A percentile compares a stretch with the other conserved stretches of the same genome.
Conservation (phyloP, 2,797 vertebrate species). For the Rousettus madagascariensis region DNA sequence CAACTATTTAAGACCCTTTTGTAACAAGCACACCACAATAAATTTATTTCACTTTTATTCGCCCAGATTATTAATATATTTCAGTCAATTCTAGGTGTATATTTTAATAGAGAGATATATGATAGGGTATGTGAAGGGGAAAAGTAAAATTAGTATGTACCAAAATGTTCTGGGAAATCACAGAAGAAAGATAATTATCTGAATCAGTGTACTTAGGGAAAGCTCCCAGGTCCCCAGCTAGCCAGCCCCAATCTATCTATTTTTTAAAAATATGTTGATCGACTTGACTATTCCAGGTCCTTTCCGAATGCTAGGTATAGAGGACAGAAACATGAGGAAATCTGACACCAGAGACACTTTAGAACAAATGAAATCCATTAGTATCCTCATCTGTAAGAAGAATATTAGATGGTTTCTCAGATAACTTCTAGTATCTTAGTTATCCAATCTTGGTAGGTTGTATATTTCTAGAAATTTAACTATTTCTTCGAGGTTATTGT, state of each 20-base stretch:
- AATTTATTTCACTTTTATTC: not conserved
- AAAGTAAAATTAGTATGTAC: not conserved
- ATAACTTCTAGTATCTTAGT: not conserved
- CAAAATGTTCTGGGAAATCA: not conserved
- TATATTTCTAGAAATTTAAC: not conserved
- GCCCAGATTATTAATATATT: not conserved
- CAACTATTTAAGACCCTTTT: not conserved
- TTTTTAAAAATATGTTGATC: not conserved
- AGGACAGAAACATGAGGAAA: not conserved
- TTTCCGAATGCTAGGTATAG: not conserved
- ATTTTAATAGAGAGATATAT: not conserved
- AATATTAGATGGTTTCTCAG: not conserved
- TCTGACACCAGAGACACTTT: not conserved
- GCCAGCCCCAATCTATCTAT: not conserved
- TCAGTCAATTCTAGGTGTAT: not conserved
- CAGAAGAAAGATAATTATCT: not conserved
- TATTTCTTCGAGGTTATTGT: not conserved
- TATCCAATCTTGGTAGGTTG: not conserved
- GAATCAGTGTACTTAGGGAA: not conserved
- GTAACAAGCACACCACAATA: not conserved
- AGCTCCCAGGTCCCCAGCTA: not conserved
- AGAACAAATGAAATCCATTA: not conserved
- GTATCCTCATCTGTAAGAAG: not conserved
- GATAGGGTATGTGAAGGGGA: not conserved
- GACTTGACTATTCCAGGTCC: not conserved